Base-by-base conservation (phyloP, 1,140 invertebrate genomes). In the Acromyrmex echinatior region DNA sequence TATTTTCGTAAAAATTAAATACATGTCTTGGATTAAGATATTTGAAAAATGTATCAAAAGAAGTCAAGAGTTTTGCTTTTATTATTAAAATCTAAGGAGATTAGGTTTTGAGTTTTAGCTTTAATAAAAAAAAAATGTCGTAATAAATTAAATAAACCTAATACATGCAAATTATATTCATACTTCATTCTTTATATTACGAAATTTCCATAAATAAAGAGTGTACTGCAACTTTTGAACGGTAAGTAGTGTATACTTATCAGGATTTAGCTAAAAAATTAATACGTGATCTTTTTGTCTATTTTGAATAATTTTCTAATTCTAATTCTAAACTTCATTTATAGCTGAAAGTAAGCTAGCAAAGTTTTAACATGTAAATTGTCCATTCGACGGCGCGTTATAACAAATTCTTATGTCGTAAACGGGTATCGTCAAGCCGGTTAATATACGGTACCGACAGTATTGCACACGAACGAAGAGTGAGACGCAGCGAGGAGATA, bases 391-490 rank as follows among this genome's bases (percentile, higher is more conserved):
- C 56, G 16, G 35, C 18, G 39, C 56, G 18, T 25, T 39, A 49
- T 28, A 49, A 65, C 18, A 65, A 25, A 74, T 74, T 21, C 35
- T 66, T 35, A 45, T 31, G 14, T 71, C 65, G 16, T 45, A n/a
- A 51, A 7, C 49, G 28, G 31, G 21, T 31, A 39, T 70, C 31
- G 10, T 71, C 65, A 28, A 56, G 18, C 39, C 76, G 12, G 51
- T 73, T 73, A 49, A 81, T n/a, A 18, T 10, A 56, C 53, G 25
- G 25, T 25, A n/a, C 16, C 58, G 76, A 25, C 60, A 53, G 58
- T 71, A 81, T 73, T 35, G 79, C 51, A 80, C 78, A 63, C 60
- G 39, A 10, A 28, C 25, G 45, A 51, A 25, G 25, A 66, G 63
- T 7, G 62, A 66, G 60, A 65, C 25, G 73, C 53, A 12, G 31